Evolutionary conservation across 2,797 vertebrate genomes (phyloP), one percentile per base, ranked within the genome.

Genomic region (Danio choprae): DNA sequence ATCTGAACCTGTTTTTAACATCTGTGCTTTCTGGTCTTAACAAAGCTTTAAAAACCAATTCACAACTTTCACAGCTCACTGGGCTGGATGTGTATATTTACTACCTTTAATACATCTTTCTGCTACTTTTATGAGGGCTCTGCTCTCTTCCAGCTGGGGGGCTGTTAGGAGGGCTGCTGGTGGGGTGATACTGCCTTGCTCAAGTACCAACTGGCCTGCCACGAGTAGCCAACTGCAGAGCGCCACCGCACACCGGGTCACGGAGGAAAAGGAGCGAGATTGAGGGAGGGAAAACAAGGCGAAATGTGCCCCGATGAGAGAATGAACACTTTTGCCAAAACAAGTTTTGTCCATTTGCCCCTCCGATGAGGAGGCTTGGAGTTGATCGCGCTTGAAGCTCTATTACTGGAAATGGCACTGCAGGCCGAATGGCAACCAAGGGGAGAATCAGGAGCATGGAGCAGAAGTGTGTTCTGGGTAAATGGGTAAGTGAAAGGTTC

Each of bases 31-130:
- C 93, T 96, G 95, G 96, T 97, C 96, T 97, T 98, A 97, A 98
- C 97, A 98, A 97, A 97, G 96, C 96, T 97, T 97, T 97, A 98
- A 97, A 97, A 97, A 96, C 95, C 95, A 95, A 93, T 88, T 87
- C 78, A 93, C 96, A 98, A 98, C 96, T 96, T 97, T 96, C 96
- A 96, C 94, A 95, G 95, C 95, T 95, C 95, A 94, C 95, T 94
- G 95, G 89, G 74, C 94, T 94, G 93, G 92, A 95, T 93, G 92
- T 91, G 92, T 91, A 92, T 93, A 89, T 94, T 93, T 94, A 94
- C 92, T 91, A 92, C 93, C 93, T 94, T 94, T 92, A 90, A 91
- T 90, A 85, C 83, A 87, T 92, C 92, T 93, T 92, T 92, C 89
- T 87, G 85, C 87, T 89, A 91, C 90, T 90, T 90, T 93, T 93